These are phyloP conservation scores for Penaeus chinensis DNA, from an alignment of 1,140 invertebrate genomes.

Conservation along the genomic window DNA sequence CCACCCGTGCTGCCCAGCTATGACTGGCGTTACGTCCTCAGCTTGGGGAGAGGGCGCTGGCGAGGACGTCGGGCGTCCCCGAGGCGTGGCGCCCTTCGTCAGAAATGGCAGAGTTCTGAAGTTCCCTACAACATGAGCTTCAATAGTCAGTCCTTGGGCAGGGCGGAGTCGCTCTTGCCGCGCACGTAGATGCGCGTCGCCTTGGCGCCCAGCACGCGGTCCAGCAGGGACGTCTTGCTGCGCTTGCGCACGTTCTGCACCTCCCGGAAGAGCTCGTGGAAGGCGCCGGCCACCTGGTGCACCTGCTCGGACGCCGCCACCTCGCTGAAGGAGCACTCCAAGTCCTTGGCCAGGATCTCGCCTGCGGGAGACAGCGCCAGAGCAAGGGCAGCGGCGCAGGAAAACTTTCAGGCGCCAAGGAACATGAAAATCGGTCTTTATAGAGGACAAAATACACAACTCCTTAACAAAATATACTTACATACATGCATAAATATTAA, in stretches of 20 bases:
- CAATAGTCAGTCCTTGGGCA: slow-evolving; percentile 75
- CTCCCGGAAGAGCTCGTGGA: slow-evolving; percentile 85
- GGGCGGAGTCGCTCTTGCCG: slow-evolving; percentile 86
- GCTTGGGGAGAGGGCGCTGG: not conserved
- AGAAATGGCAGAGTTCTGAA: not conserved
- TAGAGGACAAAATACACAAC: not conserved
- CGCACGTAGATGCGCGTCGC: slow-evolving; percentile 80
- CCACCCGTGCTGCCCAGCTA: not conserved
- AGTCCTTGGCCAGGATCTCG: slow-evolving; percentile 86
- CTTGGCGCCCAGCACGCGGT: slow-evolving; percentile 81
- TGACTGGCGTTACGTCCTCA: not conserved
- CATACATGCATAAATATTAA: not conserved
- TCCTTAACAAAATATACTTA: not conserved
- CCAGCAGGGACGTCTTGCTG: slow-evolving; percentile 82
- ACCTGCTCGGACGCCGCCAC: slow-evolving; percentile 90
- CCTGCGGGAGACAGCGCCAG: slow-evolving; percentile 67
- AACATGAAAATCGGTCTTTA: not conserved
- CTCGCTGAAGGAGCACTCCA: slow-evolving; percentile 86
- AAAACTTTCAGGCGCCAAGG: not conserved
- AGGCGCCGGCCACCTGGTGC: slow-evolving; percentile 81
- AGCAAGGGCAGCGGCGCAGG: not conserved
- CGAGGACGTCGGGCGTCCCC: not conserved
- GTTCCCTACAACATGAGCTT: slow-evolving; percentile 42
- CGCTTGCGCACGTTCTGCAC: slow-evolving; percentile 81
- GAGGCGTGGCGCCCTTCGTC: not conserved